Evolutionary conservation across 2,113 vertebrate species (phyloP).

Genomic region (Syrrhaptes paradoxus): DNA sequence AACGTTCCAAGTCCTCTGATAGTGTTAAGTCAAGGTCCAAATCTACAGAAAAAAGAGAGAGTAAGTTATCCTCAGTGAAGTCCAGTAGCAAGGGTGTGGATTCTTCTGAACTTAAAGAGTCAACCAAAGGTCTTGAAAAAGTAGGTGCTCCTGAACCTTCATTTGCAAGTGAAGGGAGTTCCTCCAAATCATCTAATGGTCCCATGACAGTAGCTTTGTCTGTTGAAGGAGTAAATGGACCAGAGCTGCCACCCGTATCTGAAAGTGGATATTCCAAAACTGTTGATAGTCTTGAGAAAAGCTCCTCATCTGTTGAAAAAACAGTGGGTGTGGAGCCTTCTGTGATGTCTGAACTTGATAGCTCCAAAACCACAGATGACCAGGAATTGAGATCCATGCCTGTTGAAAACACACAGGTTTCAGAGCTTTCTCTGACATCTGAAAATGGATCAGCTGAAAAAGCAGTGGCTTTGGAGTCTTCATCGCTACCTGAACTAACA

Average conservation of each 20-base stretch:
- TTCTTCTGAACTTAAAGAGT: slow-evolving; percentile 79
- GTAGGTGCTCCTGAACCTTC: slow-evolving; percentile 33
- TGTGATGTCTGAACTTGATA: slow-evolving; percentile 60
- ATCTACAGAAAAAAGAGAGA: slow-evolving; percentile 80
- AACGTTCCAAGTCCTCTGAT: slow-evolving; percentile 77
- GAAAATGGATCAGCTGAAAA: slow-evolving; percentile 59
- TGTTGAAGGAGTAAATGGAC: neutral
- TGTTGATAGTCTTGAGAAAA: slow-evolving; percentile 69
- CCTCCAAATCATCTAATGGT: slow-evolving; percentile 73
- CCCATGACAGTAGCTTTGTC: slow-evolving; percentile 78
- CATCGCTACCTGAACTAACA: neutral
- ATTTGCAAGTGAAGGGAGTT: slow-evolving; percentile 58
- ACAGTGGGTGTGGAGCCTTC: slow-evolving; percentile 21
- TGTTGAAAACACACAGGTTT: neutral
- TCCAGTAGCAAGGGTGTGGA: slow-evolving; percentile 61
- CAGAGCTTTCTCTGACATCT: neutral
- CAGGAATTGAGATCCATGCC: slow-evolving; percentile 74
- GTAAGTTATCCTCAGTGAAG: slow-evolving; percentile 54
- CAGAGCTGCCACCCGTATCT: slow-evolving; percentile 26
- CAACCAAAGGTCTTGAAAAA: slow-evolving; percentile 10
- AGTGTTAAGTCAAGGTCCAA: slow-evolving; percentile 86
- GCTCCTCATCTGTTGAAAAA: slow-evolving; percentile 66
- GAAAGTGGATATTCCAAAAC: neutral
- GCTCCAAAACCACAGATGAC: slow-evolving; percentile 55
- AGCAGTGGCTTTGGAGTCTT: neutral